Base-by-base conservation (phyloP, 2,797 vertebrate genomes). In the Prunella strophiata region DNA sequence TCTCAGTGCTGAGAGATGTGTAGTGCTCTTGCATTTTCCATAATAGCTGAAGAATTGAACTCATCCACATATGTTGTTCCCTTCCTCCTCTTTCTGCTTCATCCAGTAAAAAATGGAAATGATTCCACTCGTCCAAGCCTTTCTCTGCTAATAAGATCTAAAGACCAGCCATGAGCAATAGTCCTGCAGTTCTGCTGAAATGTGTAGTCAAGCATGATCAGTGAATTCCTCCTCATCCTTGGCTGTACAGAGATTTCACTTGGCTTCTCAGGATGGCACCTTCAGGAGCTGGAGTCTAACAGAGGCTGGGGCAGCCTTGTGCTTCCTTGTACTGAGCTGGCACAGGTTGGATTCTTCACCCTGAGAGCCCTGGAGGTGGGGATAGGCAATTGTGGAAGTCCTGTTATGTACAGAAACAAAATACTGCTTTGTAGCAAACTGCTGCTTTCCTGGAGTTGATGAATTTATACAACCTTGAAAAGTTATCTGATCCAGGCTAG, bases 171-270 rank as follows among this genome's bases (percentile, higher is more conserved):
- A 7, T 3, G 29, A 74, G 68, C 52, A 21, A 1, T 11, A 58
- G 81, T 38, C 36, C 16, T 38, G 57, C n/a, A 18, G 27, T 40
- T 65, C 19, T 80, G 42, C 48, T 59, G 75, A 48, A 52, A 25
- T 0, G 4, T 19, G 67, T n/a, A 36, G 25, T 58, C 25, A 34
- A 2, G 88, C 0, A 0, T 61, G 61, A 16, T 58, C 42, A 29
- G 40, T 40, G 80, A 85, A 22, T 48, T 67, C 42, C 23, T 66
- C 4, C 58, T n/a, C 6, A 6, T 52, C 65, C 54, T 67, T 70
- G 42, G 30, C 54, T n/a, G 5, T 30, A 3, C 16, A 17, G 70
- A 61, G 50, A 23, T 58, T 43, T 23, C 66, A 19, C 25, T 10
- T 42, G 54, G 47, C 63, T 62, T 71, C 47, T 80, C 0, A 2